A percentile compares a stretch with the other conserved stretches of the same genome.
Evolutionary conservation across 2,797 vertebrate genomes (phyloP).

Genomic region (Rhynchotus rufescens): DNA sequence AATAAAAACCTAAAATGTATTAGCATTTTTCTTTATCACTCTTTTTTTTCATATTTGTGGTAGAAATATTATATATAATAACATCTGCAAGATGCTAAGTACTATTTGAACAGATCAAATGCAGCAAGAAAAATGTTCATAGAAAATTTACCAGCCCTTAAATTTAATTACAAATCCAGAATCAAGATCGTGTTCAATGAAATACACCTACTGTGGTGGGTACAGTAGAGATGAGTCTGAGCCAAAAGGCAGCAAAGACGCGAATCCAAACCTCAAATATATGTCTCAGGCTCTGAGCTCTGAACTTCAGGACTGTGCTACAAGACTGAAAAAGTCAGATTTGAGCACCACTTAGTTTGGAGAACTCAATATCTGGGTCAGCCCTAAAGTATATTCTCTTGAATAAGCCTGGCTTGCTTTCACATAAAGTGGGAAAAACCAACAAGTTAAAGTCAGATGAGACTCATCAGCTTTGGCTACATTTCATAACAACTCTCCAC

Average conservation of each 20-base stretch:
- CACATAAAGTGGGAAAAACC: rapidly evolving
- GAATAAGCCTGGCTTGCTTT: not conserved
- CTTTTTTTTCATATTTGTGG: not conserved
- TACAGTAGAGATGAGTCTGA: not conserved
- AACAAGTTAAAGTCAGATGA: not conserved
- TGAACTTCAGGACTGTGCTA: not conserved
- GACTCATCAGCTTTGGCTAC: not conserved
- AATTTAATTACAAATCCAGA: conserved; percentile 56
- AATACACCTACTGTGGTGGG: not conserved
- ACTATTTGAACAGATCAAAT: conserved; percentile 40
- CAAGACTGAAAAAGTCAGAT: not conserved
- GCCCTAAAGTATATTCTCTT: not conserved
- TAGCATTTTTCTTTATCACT: conserved; percentile 15
- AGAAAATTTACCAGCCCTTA: conserved; percentile 48
- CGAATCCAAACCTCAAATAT: not conserved
- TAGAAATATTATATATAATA: conserved; percentile 25
- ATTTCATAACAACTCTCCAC: not conserved
- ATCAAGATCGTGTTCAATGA: conserved; percentile 17
- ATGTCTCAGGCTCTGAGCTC: not conserved
- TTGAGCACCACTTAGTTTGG: not conserved
- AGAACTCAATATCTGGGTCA: not conserved
- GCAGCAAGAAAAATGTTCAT: conserved; percentile 51
- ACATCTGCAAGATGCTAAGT: conserved; percentile 44
- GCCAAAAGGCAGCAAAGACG: not conserved
- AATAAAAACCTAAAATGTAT: not conserved